A percentile compares a stretch with the other conserved stretches of the same genome.
Conservation (phyloP, 2,888 invertebrate species). For the Thelaira solivaga region DNA sequence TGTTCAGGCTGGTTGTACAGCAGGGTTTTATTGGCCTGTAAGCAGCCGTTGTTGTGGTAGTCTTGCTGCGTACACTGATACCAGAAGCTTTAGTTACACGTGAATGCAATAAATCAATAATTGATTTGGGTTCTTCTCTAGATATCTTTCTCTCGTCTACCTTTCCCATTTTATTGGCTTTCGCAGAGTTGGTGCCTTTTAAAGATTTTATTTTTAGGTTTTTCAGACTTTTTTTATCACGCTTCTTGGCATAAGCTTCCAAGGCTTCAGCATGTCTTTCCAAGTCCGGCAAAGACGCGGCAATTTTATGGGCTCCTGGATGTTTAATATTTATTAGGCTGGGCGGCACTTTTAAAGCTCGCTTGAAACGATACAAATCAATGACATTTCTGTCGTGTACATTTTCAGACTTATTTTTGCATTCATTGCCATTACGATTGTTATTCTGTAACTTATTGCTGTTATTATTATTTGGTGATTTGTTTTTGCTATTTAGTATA, state of each 20-base stretch:
- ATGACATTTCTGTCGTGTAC: slow-evolving; percentile 72
- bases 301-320: slow-evolving; percentile 83
- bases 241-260: slow-evolving; percentile 44
- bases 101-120: slow-evolving; percentile 76
- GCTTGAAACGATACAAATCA: slow-evolving; percentile 88
- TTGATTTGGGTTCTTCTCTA: slow-evolving; percentile 69
- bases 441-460: slow-evolving; percentile 19
- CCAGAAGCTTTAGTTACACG: slow-evolving; percentile 69
- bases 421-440: slow-evolving; percentile 71
- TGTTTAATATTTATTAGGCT: slow-evolving; percentile 88
- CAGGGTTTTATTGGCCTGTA: slow-evolving; percentile 31
- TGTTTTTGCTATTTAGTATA: slow-evolving; percentile 73
- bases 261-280: slow-evolving; percentile 78
- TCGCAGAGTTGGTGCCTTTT: neutral
- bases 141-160: neutral
- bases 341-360: slow-evolving; percentile 88
- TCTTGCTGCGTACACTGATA: slow-evolving; percentile 43
- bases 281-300: slow-evolving; percentile 87
- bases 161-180: slow-evolving; percentile 44
- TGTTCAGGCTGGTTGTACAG: slow-evolving; percentile 38
- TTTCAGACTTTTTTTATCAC: slow-evolving; percentile 61
- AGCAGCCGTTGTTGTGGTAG: neutral
- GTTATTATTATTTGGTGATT: slow-evolving; percentile 69
- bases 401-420: slow-evolving; percentile 69
- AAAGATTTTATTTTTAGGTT: slow-evolving; percentile 34